Evolutionary conservation across 2,113 vertebrate species (phyloP), one percentile per base, ranked within the genome.

Genomic region (Centropus unirufus): DNA sequence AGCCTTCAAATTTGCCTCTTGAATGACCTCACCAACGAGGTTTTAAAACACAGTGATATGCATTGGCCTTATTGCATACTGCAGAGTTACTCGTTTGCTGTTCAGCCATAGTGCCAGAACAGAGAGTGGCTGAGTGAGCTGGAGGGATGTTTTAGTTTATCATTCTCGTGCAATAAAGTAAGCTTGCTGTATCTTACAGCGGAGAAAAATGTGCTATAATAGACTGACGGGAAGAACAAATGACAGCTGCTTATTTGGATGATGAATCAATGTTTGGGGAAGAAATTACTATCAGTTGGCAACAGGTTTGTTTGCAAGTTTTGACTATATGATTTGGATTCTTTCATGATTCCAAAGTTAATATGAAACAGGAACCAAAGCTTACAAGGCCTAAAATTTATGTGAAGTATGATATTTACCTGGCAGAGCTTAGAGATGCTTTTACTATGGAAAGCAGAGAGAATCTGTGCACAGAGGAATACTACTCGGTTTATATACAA

Each of bases 1-100:
- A 89, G 83, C 81, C 94, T 94, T 86, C 39, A 83, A 29, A 14
- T 83, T 95, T 94, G 82, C 72, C 92, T 94, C 63, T 49, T 83
- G 55, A 85, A 70, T 90, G 63, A 96, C 82, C 79, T 94, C 74
- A 73, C 3, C 46, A 87, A 32, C 0, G 0, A 83, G 16, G 42
- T 91, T 95, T 87, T 62, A 77, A 90, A 94, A 87, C 70, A 55
- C 55, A 44, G 47, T 77, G 78, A 34, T 95, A 44, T 39, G 34
- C 23, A 3, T 30, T 74, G 23, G 55, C 51, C 62, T 67, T 83
- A 14, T n/a, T 91, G 46, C 30, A 19, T 55, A 7, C 44, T 62
- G 40, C 0, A 0, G 74, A 80, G 76, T 95, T 87, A 70, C 44
- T 89, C 2, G 1, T 77, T 83, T 89, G 77, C 67, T 70, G 27